Evolutionary conservation across 2,113 vertebrate genomes (phyloP), one percentile per base, ranked within the genome.

Genomic region (Oreochromis spilurus): DNA sequence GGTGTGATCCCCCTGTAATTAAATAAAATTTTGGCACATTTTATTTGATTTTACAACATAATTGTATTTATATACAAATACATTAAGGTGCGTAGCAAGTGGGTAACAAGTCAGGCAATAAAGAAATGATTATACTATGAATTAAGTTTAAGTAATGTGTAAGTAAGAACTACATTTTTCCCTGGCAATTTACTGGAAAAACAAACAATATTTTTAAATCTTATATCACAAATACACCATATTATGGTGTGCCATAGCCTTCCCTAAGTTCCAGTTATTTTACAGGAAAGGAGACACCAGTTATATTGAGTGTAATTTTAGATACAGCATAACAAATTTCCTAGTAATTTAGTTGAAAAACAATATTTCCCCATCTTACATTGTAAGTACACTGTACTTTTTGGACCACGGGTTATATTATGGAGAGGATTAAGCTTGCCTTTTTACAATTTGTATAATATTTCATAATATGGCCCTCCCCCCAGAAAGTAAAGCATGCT

Each of bases 291-390:
- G 0, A 65, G 34, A 65, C 34, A 38, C 17, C 19, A 65, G 4
- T n/a, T 65, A 65, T 65, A 65, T 38, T 65, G 0, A 38, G 2
- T 65, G 60, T 65, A 38, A 65, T 65, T 3, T 65, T 65, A 65
- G 60, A 10, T 65, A 65, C 1, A 0, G 6, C 0, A 6, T 65
- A 38, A 38, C 34, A 65, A 38, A 65, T 65, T 36, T 65, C 60
- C 60, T 65, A 36, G 0, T 65, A 12, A 65, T 65, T 36, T 0
- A 36, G 31, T n/a, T 65, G 60, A 65, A 65, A 65, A 65, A 12
- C 31, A 36, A 65, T 36, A 65, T n/a, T 65, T 65, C 9, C 10
- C 60, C 60, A 36, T 36, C 60, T 0, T 65, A 36, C 58, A 36
- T 65, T 36, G 60, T 7, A 65, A 36, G 31, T n/a, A 36, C 6